Percentiles rank a stretch among this genome's conserved stretches.
Evolutionary conservation across 2,113 vertebrate species (phyloP).

Genomic region (Ia io): DNA sequence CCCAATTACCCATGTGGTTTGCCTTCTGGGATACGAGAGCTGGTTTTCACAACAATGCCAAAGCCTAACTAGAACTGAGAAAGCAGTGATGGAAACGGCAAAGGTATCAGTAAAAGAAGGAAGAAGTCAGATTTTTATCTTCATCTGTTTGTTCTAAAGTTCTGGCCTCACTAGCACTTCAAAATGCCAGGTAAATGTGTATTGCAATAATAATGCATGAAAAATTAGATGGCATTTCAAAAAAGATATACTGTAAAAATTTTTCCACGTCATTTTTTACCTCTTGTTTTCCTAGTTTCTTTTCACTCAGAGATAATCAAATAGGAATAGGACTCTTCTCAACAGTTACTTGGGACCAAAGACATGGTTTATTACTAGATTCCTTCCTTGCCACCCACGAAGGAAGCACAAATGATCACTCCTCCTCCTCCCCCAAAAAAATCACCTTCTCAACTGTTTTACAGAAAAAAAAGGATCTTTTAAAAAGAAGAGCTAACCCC

Average conservation of each 20-base stretch:
- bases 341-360: neutral
- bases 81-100: neutral
- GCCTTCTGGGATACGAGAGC: neutral
- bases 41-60: neutral
- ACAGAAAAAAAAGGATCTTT: neutral
- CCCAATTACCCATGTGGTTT: neutral
- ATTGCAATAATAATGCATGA: neutral
- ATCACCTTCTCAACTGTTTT: neutral
- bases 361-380: neutral
- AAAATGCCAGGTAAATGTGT: neutral
- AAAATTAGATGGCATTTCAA: slow-evolving; percentile 7
- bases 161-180: neutral
- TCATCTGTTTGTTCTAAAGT: neutral
- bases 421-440: neutral
- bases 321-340: neutral
- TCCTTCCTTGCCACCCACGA: neutral
- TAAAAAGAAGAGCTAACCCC: neutral
- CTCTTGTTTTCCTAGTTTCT: neutral
- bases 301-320: neutral
- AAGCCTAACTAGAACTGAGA: neutral
- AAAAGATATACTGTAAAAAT: neutral
- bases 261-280: neutral
- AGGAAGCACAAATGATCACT: neutral
- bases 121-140: neutral
- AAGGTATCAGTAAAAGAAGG: neutral